phyloP scores from a whole-genome alignment of 2,113 vertebrate species.

The Otis tarda region DNA sequence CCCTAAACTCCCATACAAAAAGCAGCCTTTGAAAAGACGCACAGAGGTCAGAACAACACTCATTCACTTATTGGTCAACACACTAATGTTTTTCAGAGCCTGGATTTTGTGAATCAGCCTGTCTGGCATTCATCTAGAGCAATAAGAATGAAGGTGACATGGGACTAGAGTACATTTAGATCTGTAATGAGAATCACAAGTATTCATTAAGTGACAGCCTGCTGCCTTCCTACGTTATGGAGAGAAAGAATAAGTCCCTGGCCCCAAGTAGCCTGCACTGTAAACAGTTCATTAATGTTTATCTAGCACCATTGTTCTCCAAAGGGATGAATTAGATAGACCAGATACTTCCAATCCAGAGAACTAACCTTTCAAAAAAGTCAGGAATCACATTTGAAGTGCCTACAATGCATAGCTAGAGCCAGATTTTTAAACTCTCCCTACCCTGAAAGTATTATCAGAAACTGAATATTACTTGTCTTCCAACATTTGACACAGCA shows the following conservation, averaged over 20 bases:
- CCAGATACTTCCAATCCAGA: neutral
- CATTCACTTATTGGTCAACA: neutral
- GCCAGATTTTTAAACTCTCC: neutral
- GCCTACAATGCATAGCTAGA: neutral
- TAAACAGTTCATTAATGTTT: neutral
- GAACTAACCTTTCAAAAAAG: neutral
- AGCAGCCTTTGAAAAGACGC: neutral
- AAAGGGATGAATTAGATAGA: neutral
- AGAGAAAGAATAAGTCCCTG: neutral
- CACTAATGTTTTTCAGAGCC: neutral
- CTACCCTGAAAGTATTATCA: neutral
- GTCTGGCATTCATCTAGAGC: neutral
- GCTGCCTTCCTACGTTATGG: neutral
- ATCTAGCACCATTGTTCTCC: neutral
- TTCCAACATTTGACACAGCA: neutral
- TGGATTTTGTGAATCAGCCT: neutral
- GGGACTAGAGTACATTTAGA: neutral
- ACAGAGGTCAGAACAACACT: neutral
- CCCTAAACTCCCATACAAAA: neutral
- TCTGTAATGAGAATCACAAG: neutral
- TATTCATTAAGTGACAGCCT: neutral
- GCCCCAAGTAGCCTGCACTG: neutral
- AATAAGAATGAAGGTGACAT: neutral
- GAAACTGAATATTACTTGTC: neutral
- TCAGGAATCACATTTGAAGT: neutral